These are phyloP conservation scores for Choloepus hoffmanni DNA, from an alignment of 2,113 vertebrate species.

Conservation along the genomic window DNA sequence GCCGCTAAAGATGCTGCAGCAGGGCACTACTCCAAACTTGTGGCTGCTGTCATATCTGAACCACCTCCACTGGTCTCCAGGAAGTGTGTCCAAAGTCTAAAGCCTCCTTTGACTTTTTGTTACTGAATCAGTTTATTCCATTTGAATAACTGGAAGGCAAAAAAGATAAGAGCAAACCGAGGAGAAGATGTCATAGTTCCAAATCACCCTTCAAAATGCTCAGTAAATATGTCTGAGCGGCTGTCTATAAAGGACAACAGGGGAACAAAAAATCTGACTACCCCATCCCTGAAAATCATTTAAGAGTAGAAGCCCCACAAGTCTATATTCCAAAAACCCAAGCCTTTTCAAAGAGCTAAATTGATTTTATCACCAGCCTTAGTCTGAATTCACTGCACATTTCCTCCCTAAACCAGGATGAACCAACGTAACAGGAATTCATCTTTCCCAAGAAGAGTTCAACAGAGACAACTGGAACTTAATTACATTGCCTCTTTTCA, in stretches of 20 bases:
- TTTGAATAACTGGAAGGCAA: conserved; percentile 21
- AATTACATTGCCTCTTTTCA: conserved; percentile 41
- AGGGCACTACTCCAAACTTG: neutral
- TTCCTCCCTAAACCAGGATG: conserved; percentile 56
- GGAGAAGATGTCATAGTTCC: neutral
- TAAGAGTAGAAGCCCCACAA: neutral
- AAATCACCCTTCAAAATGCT: conserved; percentile 24
- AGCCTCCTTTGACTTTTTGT: conserved; percentile 31
- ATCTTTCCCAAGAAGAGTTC: conserved; percentile 54
- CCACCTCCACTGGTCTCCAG: neutral
- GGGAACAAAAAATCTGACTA: neutral
- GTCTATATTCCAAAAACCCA: conserved; percentile 39
- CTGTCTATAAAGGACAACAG: neutral
- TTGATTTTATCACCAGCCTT: conserved; percentile 51
- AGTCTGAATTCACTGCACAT: neutral
- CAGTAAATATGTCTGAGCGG: neutral
- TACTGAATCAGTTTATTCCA: conserved; percentile 60
- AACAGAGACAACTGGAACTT: conserved; percentile 57
- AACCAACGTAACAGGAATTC: conserved; percentile 45
- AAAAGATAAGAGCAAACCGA: conserved; percentile 45
- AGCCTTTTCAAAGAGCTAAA: conserved; percentile 47
- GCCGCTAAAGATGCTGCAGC: conserved; percentile 37
- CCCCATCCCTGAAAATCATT: neutral
- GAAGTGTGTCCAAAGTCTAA: conserved; percentile 28
- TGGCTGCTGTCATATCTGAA: neutral